These are phyloP conservation scores for Amphipoea oculea DNA, from an alignment of 2,888 invertebrate genomes.

Conservation along the genomic window DNA sequence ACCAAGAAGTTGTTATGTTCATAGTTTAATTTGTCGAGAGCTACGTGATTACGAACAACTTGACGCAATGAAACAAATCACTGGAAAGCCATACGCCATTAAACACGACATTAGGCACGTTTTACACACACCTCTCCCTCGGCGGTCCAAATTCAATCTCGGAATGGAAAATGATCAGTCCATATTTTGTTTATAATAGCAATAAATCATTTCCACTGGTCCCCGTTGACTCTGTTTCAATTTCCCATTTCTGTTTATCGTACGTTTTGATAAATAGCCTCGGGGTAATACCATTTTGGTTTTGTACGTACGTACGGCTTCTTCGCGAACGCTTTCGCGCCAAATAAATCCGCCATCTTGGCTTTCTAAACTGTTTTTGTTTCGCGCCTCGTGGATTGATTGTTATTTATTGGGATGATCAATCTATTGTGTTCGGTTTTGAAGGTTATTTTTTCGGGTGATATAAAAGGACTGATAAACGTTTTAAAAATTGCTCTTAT, in stretches of 20 bases:
- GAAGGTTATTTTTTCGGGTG: constrained; percentile 48
- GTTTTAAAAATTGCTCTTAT: constrained; percentile 38
- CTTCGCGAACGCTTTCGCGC: constrained; percentile 83
- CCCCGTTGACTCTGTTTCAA: constrained; percentile 88
- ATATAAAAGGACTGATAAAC: constrained; percentile 40
- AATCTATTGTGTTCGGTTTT: constrained; percentile 71
- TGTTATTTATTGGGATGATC: constrained; percentile 80
- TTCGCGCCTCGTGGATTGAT: constrained; percentile 81
- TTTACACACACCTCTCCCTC: constrained; percentile 78
- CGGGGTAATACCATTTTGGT: constrained; percentile 81
- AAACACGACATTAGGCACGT: constrained; percentile 68
- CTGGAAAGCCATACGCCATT: constrained; percentile 55
- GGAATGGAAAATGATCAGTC: constrained; percentile 88
- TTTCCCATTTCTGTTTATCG: constrained; percentile 89
- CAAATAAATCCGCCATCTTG: constrained; percentile 87
- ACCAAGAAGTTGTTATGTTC: neutral
- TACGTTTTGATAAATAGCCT: constrained; percentile 89
- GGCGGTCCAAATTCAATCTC: constrained; percentile 84
- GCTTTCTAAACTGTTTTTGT: constrained; percentile 85
- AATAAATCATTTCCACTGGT: constrained; percentile 87
- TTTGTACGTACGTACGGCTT: constrained; percentile 79
- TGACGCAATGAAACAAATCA: constrained; percentile 47
- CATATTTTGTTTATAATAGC: constrained; percentile 88
- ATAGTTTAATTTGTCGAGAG: constrained; percentile 14
- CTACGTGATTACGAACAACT: constrained; percentile 31